These are phyloP conservation scores for Brenthis ino DNA, from an alignment of 2,888 invertebrate species.

Conservation along the genomic window DNA sequence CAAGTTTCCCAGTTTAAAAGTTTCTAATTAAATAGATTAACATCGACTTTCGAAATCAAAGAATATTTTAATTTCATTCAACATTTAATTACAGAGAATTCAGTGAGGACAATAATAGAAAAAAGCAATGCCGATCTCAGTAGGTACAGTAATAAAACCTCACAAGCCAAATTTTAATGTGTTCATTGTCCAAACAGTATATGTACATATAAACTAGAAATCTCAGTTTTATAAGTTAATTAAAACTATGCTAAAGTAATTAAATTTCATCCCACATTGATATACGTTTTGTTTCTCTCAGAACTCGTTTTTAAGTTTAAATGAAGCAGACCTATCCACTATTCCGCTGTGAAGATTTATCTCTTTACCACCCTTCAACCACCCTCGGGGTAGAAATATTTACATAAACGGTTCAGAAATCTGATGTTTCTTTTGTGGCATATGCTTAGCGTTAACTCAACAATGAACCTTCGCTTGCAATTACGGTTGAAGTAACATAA, in stretches of 20 bases:
- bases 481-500: not conserved
- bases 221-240: slow-evolving; percentile 1
- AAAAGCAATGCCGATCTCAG: too few relatives aligned
- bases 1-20: too few relatives aligned
- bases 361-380: slow-evolving; percentile 3
- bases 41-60: too few relatives aligned
- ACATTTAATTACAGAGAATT: too few relatives aligned
- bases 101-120: too few relatives aligned
- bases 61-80: too few relatives aligned
- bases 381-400: slow-evolving; percentile 1
- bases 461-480: not conserved
- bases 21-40: too few relatives aligned
- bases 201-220: not conserved
- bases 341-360: slow-evolving; percentile 6
- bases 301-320: not conserved
- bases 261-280: slow-evolving; percentile 3
- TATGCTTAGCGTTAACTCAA: not conserved
- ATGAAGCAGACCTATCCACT: not conserved
- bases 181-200: not conserved
- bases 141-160: too few relatives aligned
- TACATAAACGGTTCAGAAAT: slow-evolving; percentile 12
- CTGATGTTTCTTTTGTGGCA: not conserved
- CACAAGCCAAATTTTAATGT: too few relatives aligned
- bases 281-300: slow-evolving; percentile 1
- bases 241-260: slow-evolving; percentile 9